Conservation (phyloP, 2,797 vertebrate genomes). For the Falco biarmicus region DNA sequence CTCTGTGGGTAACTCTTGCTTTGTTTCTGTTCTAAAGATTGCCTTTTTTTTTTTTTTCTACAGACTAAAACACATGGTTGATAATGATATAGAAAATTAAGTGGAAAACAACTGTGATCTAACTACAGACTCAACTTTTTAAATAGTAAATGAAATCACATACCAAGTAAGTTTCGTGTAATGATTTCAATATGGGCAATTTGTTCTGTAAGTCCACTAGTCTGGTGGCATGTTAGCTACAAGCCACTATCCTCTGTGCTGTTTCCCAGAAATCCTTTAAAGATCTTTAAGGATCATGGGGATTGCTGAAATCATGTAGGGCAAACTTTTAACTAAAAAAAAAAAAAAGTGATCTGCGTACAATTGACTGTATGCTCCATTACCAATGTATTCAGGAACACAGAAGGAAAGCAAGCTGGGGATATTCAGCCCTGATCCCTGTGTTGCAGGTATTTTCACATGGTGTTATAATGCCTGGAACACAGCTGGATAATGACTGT, state of each 20-base stretch:
- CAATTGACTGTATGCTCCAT: background rate
- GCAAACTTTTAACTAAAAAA: background rate
- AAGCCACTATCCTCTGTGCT: accelerated
- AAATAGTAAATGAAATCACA: background rate
- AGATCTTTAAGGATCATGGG: background rate
- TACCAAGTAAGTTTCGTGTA: background rate
- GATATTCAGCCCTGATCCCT: background rate
- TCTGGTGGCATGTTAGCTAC: background rate
- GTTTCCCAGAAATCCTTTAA: background rate
- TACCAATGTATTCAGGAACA: background rate
- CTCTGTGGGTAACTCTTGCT: background rate
- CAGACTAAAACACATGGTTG: background rate
- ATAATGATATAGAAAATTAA: background rate
- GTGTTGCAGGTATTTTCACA: background rate
- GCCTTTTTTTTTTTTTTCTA: background rate
- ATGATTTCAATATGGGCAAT: background rate
- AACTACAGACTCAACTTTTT: background rate
- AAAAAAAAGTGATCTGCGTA: background rate
- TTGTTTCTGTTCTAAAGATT: background rate
- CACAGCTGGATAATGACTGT: background rate
- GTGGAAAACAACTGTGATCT: background rate
- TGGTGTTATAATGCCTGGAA: background rate
- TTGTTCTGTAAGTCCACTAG: background rate
- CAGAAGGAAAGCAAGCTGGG: background rate
- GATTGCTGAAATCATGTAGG: background rate